phyloP scores from a whole-genome alignment of 2,888 invertebrate species.

The Pseudococcus jackbeardsleyi region DNA sequence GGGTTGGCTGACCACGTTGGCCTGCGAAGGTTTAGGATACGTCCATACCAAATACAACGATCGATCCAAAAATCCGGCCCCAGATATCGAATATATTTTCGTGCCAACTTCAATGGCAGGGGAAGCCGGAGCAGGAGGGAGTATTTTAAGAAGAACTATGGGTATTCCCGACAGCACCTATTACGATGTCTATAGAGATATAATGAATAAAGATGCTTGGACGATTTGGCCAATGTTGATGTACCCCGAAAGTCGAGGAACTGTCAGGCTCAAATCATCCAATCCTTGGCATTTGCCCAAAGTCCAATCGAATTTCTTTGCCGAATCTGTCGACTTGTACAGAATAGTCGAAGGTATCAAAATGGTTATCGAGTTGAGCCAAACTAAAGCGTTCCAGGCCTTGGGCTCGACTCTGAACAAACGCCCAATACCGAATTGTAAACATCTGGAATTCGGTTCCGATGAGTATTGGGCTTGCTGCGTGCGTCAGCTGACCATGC shows the following conservation, averaged over 20 bases:
- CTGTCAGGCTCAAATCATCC: slow-evolving; percentile 75
- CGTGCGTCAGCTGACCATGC: slow-evolving; percentile 78
- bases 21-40: slow-evolving; percentile 72
- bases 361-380: slow-evolving; percentile 74
- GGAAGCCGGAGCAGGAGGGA: slow-evolving; percentile 67
- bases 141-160: slow-evolving; percentile 67
- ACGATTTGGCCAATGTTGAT: slow-evolving; percentile 81
- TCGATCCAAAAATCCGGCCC: slow-evolving; percentile 68
- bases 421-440: slow-evolving; percentile 79
- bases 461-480: slow-evolving; percentile 84
- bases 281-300: slow-evolving; percentile 83
- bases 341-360: slow-evolving; percentile 77
- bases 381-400: slow-evolving; percentile 73
- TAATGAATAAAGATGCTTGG: slow-evolving; percentile 75
- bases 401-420: slow-evolving; percentile 73
- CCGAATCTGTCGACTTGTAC: slow-evolving; percentile 75
- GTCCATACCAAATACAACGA: slow-evolving; percentile 70
- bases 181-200: slow-evolving; percentile 69
- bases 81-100: slow-evolving; percentile 69
- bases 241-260: slow-evolving; percentile 81
- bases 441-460: slow-evolving; percentile 74
- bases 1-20: slow-evolving; percentile 70
- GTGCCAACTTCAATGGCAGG: slow-evolving; percentile 67
- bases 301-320: slow-evolving; percentile 86
- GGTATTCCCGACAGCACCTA: slow-evolving; percentile 68